Evolutionary conservation across 2,113 vertebrate species (phyloP).

Genomic region (Phoxinus phoxinus): DNA sequence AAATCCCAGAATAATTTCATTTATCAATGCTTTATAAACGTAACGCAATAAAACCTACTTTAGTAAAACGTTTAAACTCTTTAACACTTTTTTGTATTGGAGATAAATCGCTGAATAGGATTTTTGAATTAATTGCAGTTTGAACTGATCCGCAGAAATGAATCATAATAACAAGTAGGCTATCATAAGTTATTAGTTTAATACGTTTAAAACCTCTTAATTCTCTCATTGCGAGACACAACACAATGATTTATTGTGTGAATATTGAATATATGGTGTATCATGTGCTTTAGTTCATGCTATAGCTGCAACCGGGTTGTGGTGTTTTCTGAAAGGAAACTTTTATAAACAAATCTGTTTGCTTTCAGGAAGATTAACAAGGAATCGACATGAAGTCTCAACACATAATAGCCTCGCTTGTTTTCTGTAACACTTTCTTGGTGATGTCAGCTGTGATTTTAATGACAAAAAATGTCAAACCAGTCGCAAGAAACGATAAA

Average conservation of each 20-base stretch:
- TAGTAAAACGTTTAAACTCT: not conserved
- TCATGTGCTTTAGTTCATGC: slow-evolving; percentile 24
- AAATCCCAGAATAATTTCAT: too few species aligned
- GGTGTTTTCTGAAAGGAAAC: slow-evolving; percentile 32
- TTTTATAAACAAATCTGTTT: slow-evolving; percentile 18
- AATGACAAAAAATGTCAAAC: too few species aligned
- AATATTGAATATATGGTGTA: not conserved
- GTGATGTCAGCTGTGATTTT: too few species aligned
- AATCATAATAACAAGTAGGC: not conserved
- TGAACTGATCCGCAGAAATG: not conserved
- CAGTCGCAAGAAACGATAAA: not conserved
- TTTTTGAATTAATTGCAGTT: not conserved
- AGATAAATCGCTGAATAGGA: not conserved
- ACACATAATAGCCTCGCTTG: too few species aligned
- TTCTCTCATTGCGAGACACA: not conserved
- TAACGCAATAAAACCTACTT: not conserved
- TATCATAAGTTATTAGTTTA: too few species aligned
- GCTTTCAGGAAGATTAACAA: slow-evolving; percentile 22
- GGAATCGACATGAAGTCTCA: not conserved
- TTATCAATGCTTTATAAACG: not conserved
- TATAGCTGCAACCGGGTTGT: slow-evolving; percentile 26
- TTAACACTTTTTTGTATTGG: not conserved
- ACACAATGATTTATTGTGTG: not conserved
- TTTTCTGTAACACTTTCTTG: too few species aligned
- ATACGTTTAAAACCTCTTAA: not conserved